Base-by-base conservation (phyloP, 2,888 invertebrate species). In the Tupiocoris notatus region DNA sequence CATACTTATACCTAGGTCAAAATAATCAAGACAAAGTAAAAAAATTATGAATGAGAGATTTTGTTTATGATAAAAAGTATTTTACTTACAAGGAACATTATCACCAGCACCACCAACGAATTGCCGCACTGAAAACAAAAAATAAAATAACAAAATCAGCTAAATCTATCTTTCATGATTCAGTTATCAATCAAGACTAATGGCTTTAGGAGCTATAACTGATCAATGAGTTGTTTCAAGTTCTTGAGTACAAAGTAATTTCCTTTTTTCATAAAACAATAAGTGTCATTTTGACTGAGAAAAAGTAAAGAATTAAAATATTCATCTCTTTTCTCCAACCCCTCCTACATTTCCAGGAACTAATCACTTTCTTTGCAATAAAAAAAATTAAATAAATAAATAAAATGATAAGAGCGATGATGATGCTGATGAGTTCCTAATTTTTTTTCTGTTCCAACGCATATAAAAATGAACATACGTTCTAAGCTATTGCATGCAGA, bases 41-140 rank as follows among this genome's bases (percentile, higher is more conserved):
- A 74, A 25, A 65, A 24, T 16, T 59, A 59, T 39, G 54, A 66
- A 67, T 20, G 24, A 70, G 64, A 59, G 54, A 25, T 63, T 23
- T 57, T 57, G 21, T 39, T 65, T 58, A 75, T 21, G 25, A 65
- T 65, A 75, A 64, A 62, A 62, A 76, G 54, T 54, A 77, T 56
- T 70, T 77, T 78, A 82, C 82, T 81, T 82, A 82, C 82, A 82
- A 81, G 82, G 82, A 81, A 82, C 80, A 82, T 81, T 82, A 81
- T 82, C 82, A 81, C 81, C 82, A 80, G 82, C 81, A 81, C 82
- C 81, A 81, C 81, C 81, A 80, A 82, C 82, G 81, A 81, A 82
- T 81, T 82, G 82, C 81, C 82, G 82, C 80, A 82, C 82, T 82
- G 82, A 80, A 81, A 81, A 81, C 79, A 80, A 80, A 81, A 80